Evolutionary conservation across 2,888 invertebrate genomes (phyloP).

Genomic region (Tetropium fuscum): DNA sequence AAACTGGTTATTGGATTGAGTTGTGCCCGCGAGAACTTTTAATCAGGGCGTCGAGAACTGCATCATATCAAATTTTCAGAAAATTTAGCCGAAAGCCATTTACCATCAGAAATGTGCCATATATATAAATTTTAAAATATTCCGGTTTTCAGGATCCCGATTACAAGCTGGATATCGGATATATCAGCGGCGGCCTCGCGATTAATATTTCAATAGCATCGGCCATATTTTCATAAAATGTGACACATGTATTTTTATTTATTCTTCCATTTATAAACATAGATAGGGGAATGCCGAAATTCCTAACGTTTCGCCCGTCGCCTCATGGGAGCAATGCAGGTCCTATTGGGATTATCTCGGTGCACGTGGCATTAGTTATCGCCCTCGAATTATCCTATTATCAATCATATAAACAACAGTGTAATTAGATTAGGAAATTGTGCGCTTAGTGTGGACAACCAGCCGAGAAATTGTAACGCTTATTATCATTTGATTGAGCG

Average conservation of each 20-base stretch:
- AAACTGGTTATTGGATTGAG: no score
- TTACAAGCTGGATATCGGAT: no score
- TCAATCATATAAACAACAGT: constrained; percentile 62
- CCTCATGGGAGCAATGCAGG: constrained; percentile 47
- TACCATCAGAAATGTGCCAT: no score
- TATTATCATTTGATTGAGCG: constrained; percentile 38
- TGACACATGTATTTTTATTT: constrained; percentile 44
- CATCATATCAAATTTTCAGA: no score
- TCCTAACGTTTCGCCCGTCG: constrained; percentile 29
- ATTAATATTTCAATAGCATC: constrained; percentile 18
- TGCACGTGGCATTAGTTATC: constrained; percentile 58
- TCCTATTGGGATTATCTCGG: constrained; percentile 38
- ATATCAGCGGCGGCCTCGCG: no score
- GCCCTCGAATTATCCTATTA: constrained; percentile 57
- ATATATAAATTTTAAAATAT: no score
- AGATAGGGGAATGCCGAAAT: constrained; percentile 32
- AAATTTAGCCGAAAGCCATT: no score
- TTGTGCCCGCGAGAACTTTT: no score
- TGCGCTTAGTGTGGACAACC: constrained; percentile 30
- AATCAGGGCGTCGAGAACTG: no score
- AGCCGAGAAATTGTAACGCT: constrained; percentile 37
- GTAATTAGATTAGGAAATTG: constrained; percentile 57
- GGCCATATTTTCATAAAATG: constrained; percentile 47
- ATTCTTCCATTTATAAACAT: constrained; percentile 36
- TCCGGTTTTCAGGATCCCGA: no score